Evolutionary conservation across 2,113 vertebrate species (phyloP).

Genomic region (Oreochromis niloticus): DNA sequence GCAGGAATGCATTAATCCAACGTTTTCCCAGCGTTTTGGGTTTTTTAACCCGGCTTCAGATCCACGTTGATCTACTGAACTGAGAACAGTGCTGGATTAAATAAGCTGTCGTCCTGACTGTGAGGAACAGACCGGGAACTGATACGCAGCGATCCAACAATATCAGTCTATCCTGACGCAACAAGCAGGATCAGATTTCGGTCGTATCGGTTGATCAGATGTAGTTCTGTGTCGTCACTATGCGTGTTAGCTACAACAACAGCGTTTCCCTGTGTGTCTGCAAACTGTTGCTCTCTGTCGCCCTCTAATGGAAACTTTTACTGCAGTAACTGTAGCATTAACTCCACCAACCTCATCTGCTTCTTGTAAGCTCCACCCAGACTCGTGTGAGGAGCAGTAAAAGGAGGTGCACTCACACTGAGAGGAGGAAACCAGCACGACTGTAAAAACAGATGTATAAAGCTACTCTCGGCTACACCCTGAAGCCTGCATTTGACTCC

Average conservation of each 20-base stretch:
- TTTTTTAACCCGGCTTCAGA: background rate
- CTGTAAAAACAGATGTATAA: fast-evolving
- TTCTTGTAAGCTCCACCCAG: background rate
- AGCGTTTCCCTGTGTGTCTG: background rate
- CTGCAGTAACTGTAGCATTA: background rate
- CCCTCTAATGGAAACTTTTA: background rate
- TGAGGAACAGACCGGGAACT: background rate
- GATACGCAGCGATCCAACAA: background rate
- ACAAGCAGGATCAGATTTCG: fast-evolving
- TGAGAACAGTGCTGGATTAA: background rate
- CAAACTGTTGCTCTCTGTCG: background rate
- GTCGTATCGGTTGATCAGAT: background rate
- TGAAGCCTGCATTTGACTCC: background rate
- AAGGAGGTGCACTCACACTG: background rate
- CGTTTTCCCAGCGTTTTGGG: background rate
- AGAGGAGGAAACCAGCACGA: background rate
- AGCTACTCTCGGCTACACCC: background rate
- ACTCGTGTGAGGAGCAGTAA: background rate
- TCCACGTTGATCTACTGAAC: background rate
- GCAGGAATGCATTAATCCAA: background rate
- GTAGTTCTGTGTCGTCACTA: background rate
- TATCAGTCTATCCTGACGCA: background rate
- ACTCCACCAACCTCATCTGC: background rate
- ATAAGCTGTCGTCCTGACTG: background rate
- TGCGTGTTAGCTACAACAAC: background rate